Evolutionary conservation across 2,888 invertebrate genomes (phyloP), one percentile per base, ranked within the genome.

Genomic region (Conomelus anceps): DNA sequence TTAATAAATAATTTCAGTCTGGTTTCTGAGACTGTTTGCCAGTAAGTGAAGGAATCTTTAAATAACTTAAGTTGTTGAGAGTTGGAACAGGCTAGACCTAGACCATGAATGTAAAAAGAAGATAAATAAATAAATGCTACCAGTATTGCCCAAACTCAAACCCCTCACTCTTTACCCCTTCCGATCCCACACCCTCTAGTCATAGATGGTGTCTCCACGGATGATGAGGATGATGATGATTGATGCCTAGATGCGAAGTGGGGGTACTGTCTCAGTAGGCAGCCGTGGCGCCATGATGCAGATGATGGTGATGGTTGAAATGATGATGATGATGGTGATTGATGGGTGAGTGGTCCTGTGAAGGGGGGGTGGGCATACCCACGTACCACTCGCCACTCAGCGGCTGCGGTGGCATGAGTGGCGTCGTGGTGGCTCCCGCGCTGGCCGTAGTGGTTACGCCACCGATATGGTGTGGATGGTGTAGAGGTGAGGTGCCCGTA

Each of bases 281-380:
- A 90, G 96, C 96, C 90, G 96, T 96, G 85, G 96, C 96, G 13
- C 96, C 96, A 90, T 94, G 94, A 89, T 93, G 92, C 89, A 92
- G 94, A 92, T 95, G 93, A 91, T 95, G 95, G 91, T 95, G 95
- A 91, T 95, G 95, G 92, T 95, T 95, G 89, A 91, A 91, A 88
- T 91, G 92, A 89, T 92, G 91, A 41, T 91, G 91, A 89, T 91
- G 92, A 92, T 96, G 96, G 92, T 94, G 94, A 84, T 93, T 93
- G 89, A 96, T 94, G 13, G 95, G 94, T 89, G 96, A 95, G 92
- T 95, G 95, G 91, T 95, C 95, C 90, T 93, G 94, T 91, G 94
- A 93, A 20, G 94, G 94, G 20, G 94, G 94, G 34, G 94, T 94
- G 23, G 94, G 94, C 90, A 94, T 92, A 24, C 91, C 90, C 26